Percentiles rank a stretch among this genome's conserved stretches.
Conservation (phyloP, 2,113 vertebrate genomes). For the Raphicerus campestris region DNA sequence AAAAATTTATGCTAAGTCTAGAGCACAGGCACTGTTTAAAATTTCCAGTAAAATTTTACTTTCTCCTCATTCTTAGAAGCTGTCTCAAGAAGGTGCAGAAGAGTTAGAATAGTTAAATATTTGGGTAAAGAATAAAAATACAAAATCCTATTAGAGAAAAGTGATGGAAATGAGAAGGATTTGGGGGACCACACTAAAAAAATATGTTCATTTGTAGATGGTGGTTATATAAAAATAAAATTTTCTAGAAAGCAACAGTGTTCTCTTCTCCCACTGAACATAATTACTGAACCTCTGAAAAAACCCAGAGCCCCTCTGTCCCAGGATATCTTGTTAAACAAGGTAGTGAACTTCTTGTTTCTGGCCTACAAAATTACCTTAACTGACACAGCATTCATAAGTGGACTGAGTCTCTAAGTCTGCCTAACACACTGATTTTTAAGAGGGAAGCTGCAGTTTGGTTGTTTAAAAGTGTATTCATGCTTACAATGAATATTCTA, state of each 20-base stretch:
- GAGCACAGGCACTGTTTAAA: not conserved
- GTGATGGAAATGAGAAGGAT: not conserved
- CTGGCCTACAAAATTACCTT: not conserved
- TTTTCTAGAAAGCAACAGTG: not conserved
- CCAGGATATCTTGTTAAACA: not conserved
- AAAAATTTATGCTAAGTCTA: not conserved
- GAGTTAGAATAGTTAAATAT: not conserved
- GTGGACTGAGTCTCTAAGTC: not conserved
- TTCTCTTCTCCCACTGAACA: not conserved
- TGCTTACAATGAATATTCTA: not conserved
- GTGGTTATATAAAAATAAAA: slow-evolving; percentile 18
- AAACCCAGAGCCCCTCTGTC: not conserved
- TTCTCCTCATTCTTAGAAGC: not conserved
- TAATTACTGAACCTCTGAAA: not conserved
- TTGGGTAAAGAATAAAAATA: not conserved
- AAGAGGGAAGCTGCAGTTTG: not conserved
- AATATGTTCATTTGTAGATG: not conserved
- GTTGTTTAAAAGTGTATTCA: not conserved
- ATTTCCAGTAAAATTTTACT: not conserved
- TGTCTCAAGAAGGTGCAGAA: not conserved
- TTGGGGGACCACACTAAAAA: not conserved
- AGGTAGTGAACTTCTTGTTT: not conserved
- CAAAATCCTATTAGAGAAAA: not conserved
- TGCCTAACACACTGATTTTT: not conserved
- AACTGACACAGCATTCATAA: not conserved